phyloP scores from a whole-genome alignment of 2,888 invertebrate genomes.

The Campoletis raptor region DNA sequence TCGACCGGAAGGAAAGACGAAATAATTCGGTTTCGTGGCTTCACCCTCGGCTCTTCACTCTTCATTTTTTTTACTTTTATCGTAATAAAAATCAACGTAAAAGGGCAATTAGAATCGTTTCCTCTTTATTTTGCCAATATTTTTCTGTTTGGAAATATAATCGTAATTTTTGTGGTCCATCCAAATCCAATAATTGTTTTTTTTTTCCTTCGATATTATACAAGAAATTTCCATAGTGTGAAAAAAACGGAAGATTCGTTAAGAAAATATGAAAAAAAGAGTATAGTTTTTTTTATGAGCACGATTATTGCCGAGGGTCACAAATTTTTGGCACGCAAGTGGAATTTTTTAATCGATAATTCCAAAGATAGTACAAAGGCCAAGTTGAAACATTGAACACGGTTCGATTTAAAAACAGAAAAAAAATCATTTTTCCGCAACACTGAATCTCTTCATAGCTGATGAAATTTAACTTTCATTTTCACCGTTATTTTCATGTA shows the following conservation, averaged over 20 bases:
- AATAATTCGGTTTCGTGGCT: constrained; percentile 37
- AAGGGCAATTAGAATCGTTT: background rate
- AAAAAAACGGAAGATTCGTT: background rate
- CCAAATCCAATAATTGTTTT: no score
- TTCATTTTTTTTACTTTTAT: background rate
- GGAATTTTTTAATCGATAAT: constrained; percentile 58
- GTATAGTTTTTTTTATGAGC: background rate
- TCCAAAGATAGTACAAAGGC: constrained; percentile 63
- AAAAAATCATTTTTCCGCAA: constrained; percentile 56
- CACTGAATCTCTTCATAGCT: constrained; percentile 33
- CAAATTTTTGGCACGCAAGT: constrained; percentile 24
- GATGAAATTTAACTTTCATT: constrained; percentile 38
- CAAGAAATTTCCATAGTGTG: background rate
- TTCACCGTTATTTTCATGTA: constrained; percentile 16
- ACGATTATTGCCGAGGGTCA: constrained; percentile 49
- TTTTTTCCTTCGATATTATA: no score
- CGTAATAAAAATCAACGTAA: background rate
- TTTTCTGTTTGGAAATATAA: background rate
- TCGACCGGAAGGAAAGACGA: constrained; percentile 64
- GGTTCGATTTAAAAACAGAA: constrained; percentile 10
- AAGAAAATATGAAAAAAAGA: background rate
- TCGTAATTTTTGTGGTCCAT: background rate
- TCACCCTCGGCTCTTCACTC: constrained; percentile 6
- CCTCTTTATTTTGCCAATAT: background rate
- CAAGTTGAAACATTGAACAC: background rate